phyloP scores from a whole-genome alignment of 2,113 vertebrate species.

The Thalassoma bifasciatum region DNA sequence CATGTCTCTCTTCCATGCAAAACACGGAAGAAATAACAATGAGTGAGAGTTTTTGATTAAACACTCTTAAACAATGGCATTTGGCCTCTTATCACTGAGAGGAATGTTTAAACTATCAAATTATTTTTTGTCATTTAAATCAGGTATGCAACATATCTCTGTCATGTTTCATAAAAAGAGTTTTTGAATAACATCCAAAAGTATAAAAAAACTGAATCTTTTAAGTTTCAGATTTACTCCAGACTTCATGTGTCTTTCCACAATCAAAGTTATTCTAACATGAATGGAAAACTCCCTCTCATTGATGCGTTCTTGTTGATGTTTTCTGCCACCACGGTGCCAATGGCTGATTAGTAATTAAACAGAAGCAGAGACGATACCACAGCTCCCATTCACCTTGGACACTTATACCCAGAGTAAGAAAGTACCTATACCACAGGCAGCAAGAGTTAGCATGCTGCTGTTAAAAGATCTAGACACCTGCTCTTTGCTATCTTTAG shows the following conservation, averaged over 20 bases:
- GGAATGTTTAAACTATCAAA: neutral
- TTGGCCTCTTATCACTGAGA: neutral
- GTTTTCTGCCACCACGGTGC: conserved; percentile 48
- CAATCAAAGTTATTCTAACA: neutral
- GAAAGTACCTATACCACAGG: neutral
- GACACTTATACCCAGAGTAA: conserved; percentile 47
- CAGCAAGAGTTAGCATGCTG: neutral
- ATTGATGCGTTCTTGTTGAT: conserved; percentile 45
- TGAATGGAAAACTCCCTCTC: conserved; percentile 51
- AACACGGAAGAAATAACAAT: conserved; percentile 30
- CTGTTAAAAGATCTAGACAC: conserved; percentile 24
- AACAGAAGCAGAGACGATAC: conserved; percentile 74
- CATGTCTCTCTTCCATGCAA: conserved; percentile 7
- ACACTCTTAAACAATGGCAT: conserved; percentile 15
- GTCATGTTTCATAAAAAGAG: neutral
- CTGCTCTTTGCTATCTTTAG: conserved; percentile 12
- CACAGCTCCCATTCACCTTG: conserved; percentile 54
- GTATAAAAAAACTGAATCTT: neutral
- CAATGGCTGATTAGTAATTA: conserved; percentile 76
- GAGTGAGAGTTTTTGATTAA: conserved; percentile 26
- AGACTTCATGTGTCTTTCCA: neutral
- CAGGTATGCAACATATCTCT: neutral
- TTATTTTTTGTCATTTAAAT: neutral
- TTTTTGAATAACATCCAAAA: neutral
- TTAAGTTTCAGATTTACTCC: too few species aligned